Base-by-base conservation (phyloP, 1,140 invertebrate genomes). In the Arctopsyche grandis region DNA sequence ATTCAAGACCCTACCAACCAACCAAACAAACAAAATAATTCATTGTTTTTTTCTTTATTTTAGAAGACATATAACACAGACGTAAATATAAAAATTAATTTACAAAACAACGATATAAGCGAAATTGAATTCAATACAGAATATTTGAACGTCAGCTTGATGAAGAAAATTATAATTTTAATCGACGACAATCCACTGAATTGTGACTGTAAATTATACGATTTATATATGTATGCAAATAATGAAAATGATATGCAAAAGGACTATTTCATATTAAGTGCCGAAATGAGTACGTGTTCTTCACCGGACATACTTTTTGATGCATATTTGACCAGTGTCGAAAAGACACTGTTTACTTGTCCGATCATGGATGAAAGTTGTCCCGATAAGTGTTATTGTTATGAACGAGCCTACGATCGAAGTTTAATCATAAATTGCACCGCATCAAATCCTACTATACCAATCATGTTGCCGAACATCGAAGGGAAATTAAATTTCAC, bases 121-220 rank as follows among this genome's bases (percentile, higher is more conserved):
- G 81, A 80, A 0, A 85, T 92, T 1, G 71, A 86, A 9, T 83
- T 91, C n/a, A n/a, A n/a, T n/a, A n/a, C 21, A 60, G 79, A 0
- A 71, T 79, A 0, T 82, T 84, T 0, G 79, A 83, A 44, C 7
- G 75, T 14, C 22, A 83, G 0, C 79, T 79, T 60, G 12, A 76
- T 5, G 63, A 71, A 0, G 81, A 83, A 38, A 69, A 73, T 19
- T 24, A 0, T 58, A 85, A 9, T 24, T 74, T n/a, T 75, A 14
- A 29, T 92, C 3, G 89, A 86, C 74, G 84, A 90, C 48, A 95
- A 95, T 86, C 93, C 93, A 0, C 83, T 94, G 22, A 63, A 83
- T 5, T 95, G 94, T 81, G 90, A 94, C 81, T 95, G 94, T 81
- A 9, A 83, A 0, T 38, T 91, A 0, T 88, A 91, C 56, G 80